Evolutionary conservation across 2,888 invertebrate genomes (phyloP).

Genomic region (Andrena minutula): DNA sequence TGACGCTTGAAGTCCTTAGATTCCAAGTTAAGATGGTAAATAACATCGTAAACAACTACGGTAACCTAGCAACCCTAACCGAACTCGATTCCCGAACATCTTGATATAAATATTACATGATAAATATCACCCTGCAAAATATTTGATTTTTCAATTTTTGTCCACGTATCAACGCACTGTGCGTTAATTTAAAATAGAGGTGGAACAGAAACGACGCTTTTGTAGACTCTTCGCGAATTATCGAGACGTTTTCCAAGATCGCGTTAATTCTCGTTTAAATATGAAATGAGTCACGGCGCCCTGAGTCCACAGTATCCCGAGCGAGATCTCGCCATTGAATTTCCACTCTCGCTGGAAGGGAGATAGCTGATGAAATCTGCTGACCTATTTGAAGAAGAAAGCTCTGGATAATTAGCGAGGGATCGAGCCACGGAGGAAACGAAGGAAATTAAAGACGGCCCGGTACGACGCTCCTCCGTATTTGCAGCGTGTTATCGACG

Average conservation of each 20-base stretch:
- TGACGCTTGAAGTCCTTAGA: no score
- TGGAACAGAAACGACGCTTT: no score
- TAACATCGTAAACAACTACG: no score
- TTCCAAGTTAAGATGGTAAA: no score
- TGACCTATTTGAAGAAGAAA: conserved; percentile 35
- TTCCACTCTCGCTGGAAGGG: not conserved
- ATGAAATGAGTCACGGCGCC: not conserved
- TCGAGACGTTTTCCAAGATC: not conserved
- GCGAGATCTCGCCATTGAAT: conserved; percentile 9
- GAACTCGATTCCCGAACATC: no score
- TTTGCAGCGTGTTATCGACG: not conserved
- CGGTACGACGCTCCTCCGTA: not conserved
- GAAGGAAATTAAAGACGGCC: conserved; percentile 23
- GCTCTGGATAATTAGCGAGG: conserved; percentile 24
- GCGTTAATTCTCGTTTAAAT: conserved; percentile 5
- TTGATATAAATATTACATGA: no score
- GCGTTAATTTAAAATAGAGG: no score
- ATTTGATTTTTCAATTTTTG: no score
- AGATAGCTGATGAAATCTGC: conserved; percentile 11
- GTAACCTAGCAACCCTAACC: no score
- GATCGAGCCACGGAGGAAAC: not conserved
- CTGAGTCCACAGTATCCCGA: not conserved
- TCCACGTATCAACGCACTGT: no score
- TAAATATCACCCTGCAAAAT: no score
- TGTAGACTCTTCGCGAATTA: not conserved